Conservation (phyloP, 2,888 invertebrate species). For the Catocala sponsa region DNA sequence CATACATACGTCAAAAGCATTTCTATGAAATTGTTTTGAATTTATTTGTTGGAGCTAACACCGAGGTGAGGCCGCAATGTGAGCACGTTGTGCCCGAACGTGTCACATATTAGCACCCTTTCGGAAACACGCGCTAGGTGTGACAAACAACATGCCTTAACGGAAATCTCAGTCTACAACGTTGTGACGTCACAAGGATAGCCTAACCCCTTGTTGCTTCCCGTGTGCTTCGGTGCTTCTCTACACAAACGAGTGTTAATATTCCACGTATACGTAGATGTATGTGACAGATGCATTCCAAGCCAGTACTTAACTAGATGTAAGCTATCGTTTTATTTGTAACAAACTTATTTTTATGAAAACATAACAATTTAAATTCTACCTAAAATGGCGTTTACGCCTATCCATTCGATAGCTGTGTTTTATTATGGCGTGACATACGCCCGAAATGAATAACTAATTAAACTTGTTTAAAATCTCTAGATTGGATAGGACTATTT, state of each 20-base stretch:
- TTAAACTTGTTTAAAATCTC: no score
- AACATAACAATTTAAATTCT: conserved; percentile 4
- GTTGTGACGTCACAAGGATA: no score
- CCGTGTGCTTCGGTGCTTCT: conserved; percentile 1
- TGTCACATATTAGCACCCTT: no score
- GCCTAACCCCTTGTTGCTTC: no score
- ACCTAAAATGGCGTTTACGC: no score
- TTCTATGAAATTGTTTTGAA: conserved; percentile 2
- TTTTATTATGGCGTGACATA: no score
- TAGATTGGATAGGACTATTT: no score
- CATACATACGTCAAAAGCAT: conserved; percentile 29
- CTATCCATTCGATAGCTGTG: not conserved
- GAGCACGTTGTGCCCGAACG: not conserved
- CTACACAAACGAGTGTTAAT: conserved; percentile 8
- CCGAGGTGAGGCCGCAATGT: no score
- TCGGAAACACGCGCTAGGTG: no score
- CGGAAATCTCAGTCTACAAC: no score
- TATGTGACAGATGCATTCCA: conserved; percentile 63
- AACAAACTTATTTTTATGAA: not conserved
- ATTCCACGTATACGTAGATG: conserved; percentile 31
- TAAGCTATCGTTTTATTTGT: conserved; percentile 29
- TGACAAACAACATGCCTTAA: no score
- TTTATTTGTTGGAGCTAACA: not conserved
- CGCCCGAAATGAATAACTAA: no score
- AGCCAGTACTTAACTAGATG: conserved; percentile 79